Percentiles rank a stretch among this genome's conserved stretches.
Conservation (phyloP, 1,140 invertebrate species). For the Dendrolimus kikuchii region DNA sequence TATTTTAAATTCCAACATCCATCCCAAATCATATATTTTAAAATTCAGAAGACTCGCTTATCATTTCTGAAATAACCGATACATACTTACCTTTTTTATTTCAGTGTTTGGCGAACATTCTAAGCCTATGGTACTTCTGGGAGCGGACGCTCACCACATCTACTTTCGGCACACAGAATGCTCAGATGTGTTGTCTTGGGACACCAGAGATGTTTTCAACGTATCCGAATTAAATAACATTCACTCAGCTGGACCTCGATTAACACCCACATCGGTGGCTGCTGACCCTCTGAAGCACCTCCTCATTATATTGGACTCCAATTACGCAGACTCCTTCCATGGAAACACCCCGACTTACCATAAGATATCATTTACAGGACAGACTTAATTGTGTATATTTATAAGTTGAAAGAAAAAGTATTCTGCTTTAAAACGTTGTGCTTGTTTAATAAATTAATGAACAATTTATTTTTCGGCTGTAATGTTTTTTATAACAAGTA, state of each 20-base stretch:
- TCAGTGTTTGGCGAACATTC: conserved; percentile 35
- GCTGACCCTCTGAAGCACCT: conserved; percentile 22
- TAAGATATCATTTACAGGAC: conserved; percentile 34
- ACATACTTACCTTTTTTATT: conserved; percentile 10
- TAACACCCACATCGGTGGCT: conserved; percentile 31
- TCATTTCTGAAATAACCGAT: background rate
- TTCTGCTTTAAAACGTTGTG: too few relatives aligned
- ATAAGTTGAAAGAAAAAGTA: too few relatives aligned
- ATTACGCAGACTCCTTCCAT: conserved; percentile 32
- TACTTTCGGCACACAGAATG: conserved; percentile 34
- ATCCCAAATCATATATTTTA: too few relatives aligned
- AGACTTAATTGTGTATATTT: background rate
- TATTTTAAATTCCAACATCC: too few relatives aligned
- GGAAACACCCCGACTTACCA: conserved; percentile 30
- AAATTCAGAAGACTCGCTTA: background rate
- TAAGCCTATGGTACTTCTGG: conserved; percentile 30
- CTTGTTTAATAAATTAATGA: too few relatives aligned
- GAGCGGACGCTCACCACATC: conserved; percentile 25
- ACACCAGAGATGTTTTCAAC: conserved; percentile 27
- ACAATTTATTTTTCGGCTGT: too few relatives aligned
- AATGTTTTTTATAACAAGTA: too few relatives aligned
- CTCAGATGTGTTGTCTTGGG: conserved; percentile 37
- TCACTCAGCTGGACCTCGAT: conserved; percentile 30
- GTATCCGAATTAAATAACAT: conserved; percentile 23
- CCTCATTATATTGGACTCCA: conserved; percentile 33